Conservation (phyloP, 2,888 invertebrate species). For the Sminthurinus aureus region DNA sequence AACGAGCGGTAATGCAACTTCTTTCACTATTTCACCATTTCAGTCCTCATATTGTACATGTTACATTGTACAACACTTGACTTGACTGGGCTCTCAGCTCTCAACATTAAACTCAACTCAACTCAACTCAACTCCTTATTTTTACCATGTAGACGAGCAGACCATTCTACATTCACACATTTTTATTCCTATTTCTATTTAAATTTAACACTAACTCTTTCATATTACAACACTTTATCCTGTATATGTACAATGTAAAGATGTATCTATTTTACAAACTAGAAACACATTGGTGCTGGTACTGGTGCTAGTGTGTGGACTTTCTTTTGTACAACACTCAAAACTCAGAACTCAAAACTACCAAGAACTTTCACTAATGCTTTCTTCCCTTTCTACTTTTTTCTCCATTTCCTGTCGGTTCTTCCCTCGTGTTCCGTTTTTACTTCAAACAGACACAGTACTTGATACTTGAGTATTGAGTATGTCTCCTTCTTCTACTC, state of each 20-base stretch:
- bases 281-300: not conserved
- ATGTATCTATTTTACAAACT: no score
- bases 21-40: no score
- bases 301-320: not conserved
- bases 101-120: not conserved
- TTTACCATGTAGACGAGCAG: not conserved
- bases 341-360: not conserved
- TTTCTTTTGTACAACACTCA: not conserved
- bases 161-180: not conserved
- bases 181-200: not conserved
- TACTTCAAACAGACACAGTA: no score
- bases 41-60: not conserved
- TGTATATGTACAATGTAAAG: no score
- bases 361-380: constrained; percentile 5
- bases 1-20: constrained; percentile 35
- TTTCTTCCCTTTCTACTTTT: constrained; percentile 13
- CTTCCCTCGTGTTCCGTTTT: not conserved
- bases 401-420: constrained; percentile 16
- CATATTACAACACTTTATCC: not conserved
- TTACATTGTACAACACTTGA: not conserved
- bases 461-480: no score
- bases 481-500: not conserved
- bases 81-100: not conserved
- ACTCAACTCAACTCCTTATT: not conserved
- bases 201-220: not conserved